Evolutionary conservation across 2,113 vertebrate species (phyloP), one percentile per base, ranked within the genome.

Genomic region (Takifugu flavidus): DNA sequence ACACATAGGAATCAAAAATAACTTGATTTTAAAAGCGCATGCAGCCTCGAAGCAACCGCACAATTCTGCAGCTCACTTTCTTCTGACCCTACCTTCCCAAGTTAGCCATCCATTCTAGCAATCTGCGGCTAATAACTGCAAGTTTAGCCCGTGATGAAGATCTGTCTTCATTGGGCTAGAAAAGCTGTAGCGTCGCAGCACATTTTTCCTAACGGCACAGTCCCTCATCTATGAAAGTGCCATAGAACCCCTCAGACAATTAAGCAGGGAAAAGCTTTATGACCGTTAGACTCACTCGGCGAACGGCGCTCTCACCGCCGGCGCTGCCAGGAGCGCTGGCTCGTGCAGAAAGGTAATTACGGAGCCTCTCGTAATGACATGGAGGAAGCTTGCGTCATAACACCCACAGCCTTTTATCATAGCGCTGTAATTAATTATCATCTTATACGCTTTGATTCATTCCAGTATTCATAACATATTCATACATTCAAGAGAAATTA

Each of bases 381-480:
- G 49, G 80, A 87, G 83, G 90, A 89, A 89, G 84, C 88, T 80
- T 86, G 88, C 87, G 84, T 91, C 89, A 91, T 89, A 88, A 89
- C 87, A 80, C 86, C 79, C 86, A 81, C 81, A 85, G 76, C 79
- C 86, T 86, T 88, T 90, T 89, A 88, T 88, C 85, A 83, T 69
- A 49, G 74, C 78, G 74, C 81, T 76, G 77, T 90, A 88, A 91
- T 92, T 90, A 91, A 91, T 91, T 90, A 91, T 89, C 87, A 83
- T 88, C 82, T 81, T 85, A 87, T 85, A 84, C 87, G 87, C 88
- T 91, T 87, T 90, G 90, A 92, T 90, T 91, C 90, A 88, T 91
- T 87, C 82, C 77, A 73, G 80, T 72, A 86, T 91, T 91, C 90
- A 91, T 92, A 92, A 91, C 88, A 88, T 92, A 91, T 92, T 92